These are phyloP conservation scores for Sylvia atricapilla DNA, from an alignment of 2,113 vertebrate genomes.

Conservation along the genomic window DNA sequence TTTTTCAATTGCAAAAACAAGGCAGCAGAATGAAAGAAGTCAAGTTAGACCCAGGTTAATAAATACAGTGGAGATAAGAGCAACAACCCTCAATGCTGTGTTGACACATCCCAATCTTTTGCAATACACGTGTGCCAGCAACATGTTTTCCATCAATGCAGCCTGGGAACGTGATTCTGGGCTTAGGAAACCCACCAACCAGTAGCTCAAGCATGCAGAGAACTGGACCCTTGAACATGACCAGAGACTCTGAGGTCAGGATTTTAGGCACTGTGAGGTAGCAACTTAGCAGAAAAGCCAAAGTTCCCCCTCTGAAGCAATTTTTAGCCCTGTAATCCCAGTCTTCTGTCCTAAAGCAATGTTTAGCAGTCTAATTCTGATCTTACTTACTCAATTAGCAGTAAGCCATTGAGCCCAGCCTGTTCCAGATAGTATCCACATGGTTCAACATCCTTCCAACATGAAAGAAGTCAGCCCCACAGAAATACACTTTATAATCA, in stretches of 20 bases:
- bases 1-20: background rate
- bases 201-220: background rate
- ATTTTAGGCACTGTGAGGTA: constrained; percentile 5
- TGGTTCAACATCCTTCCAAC: background rate
- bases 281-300: background rate
- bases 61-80: constrained; percentile 22
- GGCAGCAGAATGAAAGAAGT: background rate
- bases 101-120: constrained; percentile 18
- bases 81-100: background rate
- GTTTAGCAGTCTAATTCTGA: constrained; percentile 57
- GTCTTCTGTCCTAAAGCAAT: background rate
- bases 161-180: background rate
- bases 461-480: background rate
- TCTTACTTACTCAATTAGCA: constrained; percentile 45
- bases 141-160: background rate
- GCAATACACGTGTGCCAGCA: constrained; percentile 5
- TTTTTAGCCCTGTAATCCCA: constrained; percentile 50
- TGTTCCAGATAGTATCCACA: background rate
- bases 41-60: background rate
- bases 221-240: background rate
- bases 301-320: constrained; percentile 11
- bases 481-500: background rate
- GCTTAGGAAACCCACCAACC: background rate
- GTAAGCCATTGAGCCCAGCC: constrained; percentile 42
- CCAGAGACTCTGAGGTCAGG: background rate